These are phyloP conservation scores for Phymastichus coffea DNA, from an alignment of 1,140 invertebrate species.

Conservation along the genomic window DNA sequence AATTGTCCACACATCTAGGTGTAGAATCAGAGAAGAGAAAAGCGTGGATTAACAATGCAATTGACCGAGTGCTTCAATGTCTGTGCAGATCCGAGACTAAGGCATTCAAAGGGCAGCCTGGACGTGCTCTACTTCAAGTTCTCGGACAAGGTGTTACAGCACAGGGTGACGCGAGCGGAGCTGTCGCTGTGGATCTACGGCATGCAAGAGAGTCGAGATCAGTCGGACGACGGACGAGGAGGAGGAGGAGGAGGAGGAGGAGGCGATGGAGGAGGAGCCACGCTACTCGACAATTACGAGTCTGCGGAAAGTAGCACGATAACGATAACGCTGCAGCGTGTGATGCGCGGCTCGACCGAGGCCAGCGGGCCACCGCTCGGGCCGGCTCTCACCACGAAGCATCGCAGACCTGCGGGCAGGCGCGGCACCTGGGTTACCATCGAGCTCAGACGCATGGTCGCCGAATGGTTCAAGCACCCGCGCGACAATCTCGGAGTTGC, in stretches of 20 bases:
- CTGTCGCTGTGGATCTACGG: slow-evolving; percentile 60
- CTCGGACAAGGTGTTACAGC: slow-evolving; percentile 59
- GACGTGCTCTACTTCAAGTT: slow-evolving; percentile 62
- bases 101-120: slow-evolving; percentile 52
- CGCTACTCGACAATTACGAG: too few species aligned
- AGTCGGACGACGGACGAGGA: slow-evolving; percentile 6
- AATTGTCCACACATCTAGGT: too few species aligned
- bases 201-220: slow-evolving; percentile 31
- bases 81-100: slow-evolving; percentile 56
- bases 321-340: slow-evolving; percentile 51
- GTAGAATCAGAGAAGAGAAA: too few species aligned
- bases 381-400: slow-evolving; percentile 48
- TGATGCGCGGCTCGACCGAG: slow-evolving; percentile 43
- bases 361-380: slow-evolving; percentile 40
- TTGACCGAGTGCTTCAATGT: too few species aligned
- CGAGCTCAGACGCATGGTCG: slow-evolving; percentile 74
- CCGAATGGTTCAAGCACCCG: slow-evolving; percentile 72
- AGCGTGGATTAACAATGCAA: too few species aligned
- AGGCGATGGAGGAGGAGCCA: neutral
- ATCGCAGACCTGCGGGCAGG: slow-evolving; percentile 46
- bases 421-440: slow-evolving; percentile 71
- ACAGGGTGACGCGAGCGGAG: slow-evolving; percentile 56
- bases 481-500: slow-evolving; percentile 73
- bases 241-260: slow-evolving; percentile 24
- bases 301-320: slow-evolving; percentile 35